Percentiles rank a stretch among this genome's conserved stretches.
Evolutionary conservation across 2,888 invertebrate species (phyloP).

Genomic region (Cephus nigrinus): DNA sequence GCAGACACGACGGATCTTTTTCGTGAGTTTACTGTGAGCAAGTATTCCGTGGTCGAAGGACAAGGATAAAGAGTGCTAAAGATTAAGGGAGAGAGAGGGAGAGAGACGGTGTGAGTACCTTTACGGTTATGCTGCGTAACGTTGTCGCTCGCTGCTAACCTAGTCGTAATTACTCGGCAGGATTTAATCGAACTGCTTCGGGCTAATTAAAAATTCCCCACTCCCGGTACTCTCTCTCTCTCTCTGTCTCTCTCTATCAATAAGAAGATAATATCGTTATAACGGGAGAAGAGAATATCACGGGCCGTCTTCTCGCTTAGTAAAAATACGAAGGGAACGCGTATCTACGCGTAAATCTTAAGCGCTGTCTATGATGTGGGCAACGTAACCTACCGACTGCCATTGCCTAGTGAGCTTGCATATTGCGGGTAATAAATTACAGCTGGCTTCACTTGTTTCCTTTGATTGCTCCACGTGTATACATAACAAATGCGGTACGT

Average conservation of each 20-base stretch:
- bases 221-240: conserved; percentile 28
- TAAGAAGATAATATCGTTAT: conserved; percentile 45
- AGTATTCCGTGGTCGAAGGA: neutral
- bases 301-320: conserved; percentile 32
- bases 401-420: conserved; percentile 38
- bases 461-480: conserved; percentile 2
- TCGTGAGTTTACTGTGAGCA: neutral
- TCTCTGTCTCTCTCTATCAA: conserved; percentile 32
- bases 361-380: neutral
- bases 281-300: conserved; percentile 49
- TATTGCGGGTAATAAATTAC: conserved; percentile 36
- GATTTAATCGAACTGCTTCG: conserved; percentile 57
- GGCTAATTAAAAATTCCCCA: conserved; percentile 59
- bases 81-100: neutral
- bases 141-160: conserved; percentile 13
- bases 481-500: conserved; percentile 5
- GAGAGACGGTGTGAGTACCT: conserved; percentile 4
- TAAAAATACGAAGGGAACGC: conserved; percentile 4
- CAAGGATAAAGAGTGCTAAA: neutral
- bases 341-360: conserved; percentile 41
- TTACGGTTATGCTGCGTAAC: conserved; percentile 27
- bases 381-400: conserved; percentile 23
- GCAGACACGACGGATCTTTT: neutral
- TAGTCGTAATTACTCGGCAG: conserved; percentile 55
- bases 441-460: conserved; percentile 16